Percentiles rank a stretch among this genome's conserved stretches.
Conservation (phyloP, 2,888 invertebrate genomes). For the Acanthosepion lycidas region DNA sequence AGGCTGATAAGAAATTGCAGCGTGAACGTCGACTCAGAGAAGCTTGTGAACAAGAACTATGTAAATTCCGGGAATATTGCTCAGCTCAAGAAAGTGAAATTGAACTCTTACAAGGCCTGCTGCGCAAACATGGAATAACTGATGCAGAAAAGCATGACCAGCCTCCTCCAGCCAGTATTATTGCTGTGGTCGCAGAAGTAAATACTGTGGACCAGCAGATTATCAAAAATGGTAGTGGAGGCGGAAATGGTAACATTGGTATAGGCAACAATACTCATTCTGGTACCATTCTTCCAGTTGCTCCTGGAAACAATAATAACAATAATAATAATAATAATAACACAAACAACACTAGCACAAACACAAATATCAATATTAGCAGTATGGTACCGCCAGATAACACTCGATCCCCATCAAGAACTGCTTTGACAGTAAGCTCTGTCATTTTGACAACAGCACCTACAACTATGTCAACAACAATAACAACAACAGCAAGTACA, state of each 20-base stretch:
- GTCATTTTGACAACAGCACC: neutral
- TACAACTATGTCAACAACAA: neutral
- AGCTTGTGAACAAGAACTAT: slow-evolving; percentile 73
- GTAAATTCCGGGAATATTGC: slow-evolving; percentile 73
- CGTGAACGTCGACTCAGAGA: slow-evolving; percentile 69
- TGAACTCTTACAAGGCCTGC: slow-evolving; percentile 69
- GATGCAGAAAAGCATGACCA: slow-evolving; percentile 59
- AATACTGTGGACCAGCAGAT: slow-evolving; percentile 55
- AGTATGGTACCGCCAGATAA: slow-evolving; percentile 1
- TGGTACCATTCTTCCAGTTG: neutral
- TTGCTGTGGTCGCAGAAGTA: slow-evolving; percentile 70
- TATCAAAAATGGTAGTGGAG: neutral
- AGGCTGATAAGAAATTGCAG: slow-evolving; percentile 72
- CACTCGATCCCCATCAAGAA: slow-evolving; percentile 4
- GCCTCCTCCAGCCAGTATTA: slow-evolving; percentile 63
- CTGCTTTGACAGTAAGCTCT: neutral
- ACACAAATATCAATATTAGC: neutral
- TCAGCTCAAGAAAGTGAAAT: slow-evolving; percentile 73
- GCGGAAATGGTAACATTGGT: neutral
- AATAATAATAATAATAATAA: neutral
- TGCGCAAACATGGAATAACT: slow-evolving; percentile 71
- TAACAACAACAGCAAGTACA: neutral
- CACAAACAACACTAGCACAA: neutral
- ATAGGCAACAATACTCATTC: neutral
- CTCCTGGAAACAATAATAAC: neutral